Conservation (phyloP, 2,888 invertebrate genomes). For the Protonemura montana region DNA sequence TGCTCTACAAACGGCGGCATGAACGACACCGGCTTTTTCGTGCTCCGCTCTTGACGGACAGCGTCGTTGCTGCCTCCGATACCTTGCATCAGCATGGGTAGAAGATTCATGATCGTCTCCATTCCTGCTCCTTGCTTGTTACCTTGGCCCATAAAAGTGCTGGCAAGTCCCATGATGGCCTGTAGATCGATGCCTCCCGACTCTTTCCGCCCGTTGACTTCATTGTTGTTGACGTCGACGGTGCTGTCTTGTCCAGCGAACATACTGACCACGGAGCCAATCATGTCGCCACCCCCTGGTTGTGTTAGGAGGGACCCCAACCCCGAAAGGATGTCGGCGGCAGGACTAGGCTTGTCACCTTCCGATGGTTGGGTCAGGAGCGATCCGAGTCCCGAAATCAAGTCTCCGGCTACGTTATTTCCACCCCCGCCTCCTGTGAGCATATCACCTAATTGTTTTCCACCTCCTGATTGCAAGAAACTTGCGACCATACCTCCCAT, state of each 20-base stretch:
- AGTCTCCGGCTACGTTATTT: conserved; percentile 54
- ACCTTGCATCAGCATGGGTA: conserved; percentile 74
- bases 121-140: conserved; percentile 53
- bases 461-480: conserved; percentile 73
- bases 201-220: conserved; percentile 43
- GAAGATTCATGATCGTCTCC: conserved; percentile 61
- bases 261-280: conserved; percentile 66
- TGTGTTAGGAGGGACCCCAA: conserved; percentile 44
- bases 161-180: conserved; percentile 47
- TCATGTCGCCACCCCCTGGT: conserved; percentile 62
- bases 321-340: conserved; percentile 54
- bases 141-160: conserved; percentile 51
- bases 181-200: conserved; percentile 48
- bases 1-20: conserved; percentile 76
- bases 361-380: conserved; percentile 54
- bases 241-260: conserved; percentile 58
- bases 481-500: conserved; percentile 72
- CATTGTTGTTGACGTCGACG: conserved; percentile 50
- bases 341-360: conserved; percentile 67
- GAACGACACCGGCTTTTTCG: conserved; percentile 61
- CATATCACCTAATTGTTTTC: conserved; percentile 62
- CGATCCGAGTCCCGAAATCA: conserved; percentile 56
- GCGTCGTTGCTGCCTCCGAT: conserved; percentile 54
- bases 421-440: conserved; percentile 52
- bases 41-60: background rate